Base-by-base conservation (phyloP, 2,888 invertebrate species). In the Amphiduros pacificus region DNA sequence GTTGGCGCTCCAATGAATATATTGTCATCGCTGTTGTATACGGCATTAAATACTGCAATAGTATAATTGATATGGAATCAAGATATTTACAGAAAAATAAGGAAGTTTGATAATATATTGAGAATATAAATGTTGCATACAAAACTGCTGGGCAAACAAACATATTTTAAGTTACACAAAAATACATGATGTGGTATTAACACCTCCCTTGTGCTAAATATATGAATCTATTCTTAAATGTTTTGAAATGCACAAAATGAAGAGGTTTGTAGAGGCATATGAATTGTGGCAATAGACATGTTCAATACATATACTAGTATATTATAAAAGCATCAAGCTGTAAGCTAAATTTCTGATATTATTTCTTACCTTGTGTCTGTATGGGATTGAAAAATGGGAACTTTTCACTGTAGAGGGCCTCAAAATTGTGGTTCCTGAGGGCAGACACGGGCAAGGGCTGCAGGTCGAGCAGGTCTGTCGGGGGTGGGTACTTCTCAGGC, bases 21-120 rank as follows among this genome's bases (percentile, higher is more conserved):
- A 83, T 97, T 99, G 79, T 99, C 99, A 79, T 99, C 97, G 1
- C 93, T 93, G 81, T 97, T 97, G 85, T 97, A 99, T 0, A 98
- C 92, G 0, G 97, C 93, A 82, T 98, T 98, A 85, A 99, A 99
- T 5, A 98, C 97, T 85, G 75, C 60, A 81, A 66, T 29, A 29
- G 17, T 6, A 44, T 6, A 44, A 24, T 17, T 11, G 17, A 44
- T 6, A 24, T 36, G 44, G n/a, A 26, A 28, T 52, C 22, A 17
- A 14, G 6, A 52, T 24, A 24, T 14, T 26, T 11, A 9, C 11
- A 28, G 14, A 20, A 14, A 14, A 17, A 11, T 6, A 9, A n/a
- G n/a, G n/a, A n/a, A n/a, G n/a, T n/a, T n/a, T n/a, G n/a, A n/a
- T n/a, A n/a, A n/a, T n/a, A n/a, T n/a, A n/a, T n/a, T n/a, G n/a